Evolutionary conservation across 2,113 vertebrate species (phyloP), one percentile per base, ranked within the genome.

Genomic region (Aspiorhynchus laticeps): DNA sequence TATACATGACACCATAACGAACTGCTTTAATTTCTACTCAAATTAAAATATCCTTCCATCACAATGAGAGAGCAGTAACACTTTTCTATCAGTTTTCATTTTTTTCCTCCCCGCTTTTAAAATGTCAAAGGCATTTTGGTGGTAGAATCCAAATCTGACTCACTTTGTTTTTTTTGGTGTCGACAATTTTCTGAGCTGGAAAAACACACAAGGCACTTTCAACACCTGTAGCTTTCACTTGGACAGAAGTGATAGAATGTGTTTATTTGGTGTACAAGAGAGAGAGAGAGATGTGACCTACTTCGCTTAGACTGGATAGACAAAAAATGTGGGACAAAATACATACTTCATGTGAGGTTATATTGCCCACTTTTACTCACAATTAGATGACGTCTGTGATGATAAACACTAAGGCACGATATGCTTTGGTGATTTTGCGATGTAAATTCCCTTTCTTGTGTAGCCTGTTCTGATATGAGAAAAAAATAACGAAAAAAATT

Each of bases 151-250:
- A 82, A 83, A 79, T 43, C 26, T 59, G 73, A 74, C 24, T 95
- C 96, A 93, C 94, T 85, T 93, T 95, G 96, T 94, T 95, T 96
- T 95, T 96, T 63, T 87, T 86, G 77, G 80, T 61, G 90, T 92
- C 94, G 90, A 87, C 93, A 92, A 93, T 94, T 96, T 96, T 96
- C 94, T 95, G 95, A 97, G 95, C 95, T 96, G 96, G 95, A 95
- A 96, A 86, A 95, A 95, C 94, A 94, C 94, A 95, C 95, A 94
- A 99, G 98, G 98, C 97, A 98, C 98, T 97, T 95, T 96, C 95
- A 94, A 95, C 95, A 94, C 95, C 96, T 93, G 95, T 93, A 94
- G 94, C 93, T 92, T 95, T 91, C 38, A 88, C 88, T 67, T 87
- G 76, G 74, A 38, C 43, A 51, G 67, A 84, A 56, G 67, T 84